These are phyloP conservation scores for Aethes cnicana DNA, from an alignment of 2,888 invertebrate species.

Conservation along the genomic window DNA sequence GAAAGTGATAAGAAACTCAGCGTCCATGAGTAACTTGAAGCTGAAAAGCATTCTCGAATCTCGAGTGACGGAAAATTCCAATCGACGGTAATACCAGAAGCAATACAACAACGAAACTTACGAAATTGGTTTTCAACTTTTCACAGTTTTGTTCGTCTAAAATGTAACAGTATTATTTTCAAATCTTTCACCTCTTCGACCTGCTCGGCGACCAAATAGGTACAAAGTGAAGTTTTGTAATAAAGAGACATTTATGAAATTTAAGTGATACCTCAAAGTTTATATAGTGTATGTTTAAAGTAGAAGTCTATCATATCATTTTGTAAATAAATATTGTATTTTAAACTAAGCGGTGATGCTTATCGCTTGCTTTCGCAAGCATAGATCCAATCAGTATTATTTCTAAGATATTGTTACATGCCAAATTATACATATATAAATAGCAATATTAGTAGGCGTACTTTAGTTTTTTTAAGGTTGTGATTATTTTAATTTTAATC, in stretches of 20 bases:
- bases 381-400: conserved; percentile 13
- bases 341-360: conserved; percentile 3
- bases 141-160: conserved; percentile 8
- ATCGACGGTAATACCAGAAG: not conserved
- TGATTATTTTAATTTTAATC: conserved; percentile 51
- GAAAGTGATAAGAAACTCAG: too few relatives aligned
- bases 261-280: conserved; percentile 48
- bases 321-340: conserved; percentile 35
- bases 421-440: conserved; percentile 44
- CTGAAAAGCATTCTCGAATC: not conserved
- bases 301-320: conserved; percentile 62
- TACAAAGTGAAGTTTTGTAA: conserved; percentile 34
- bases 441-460: conserved; percentile 43
- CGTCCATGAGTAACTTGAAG: too few relatives aligned
- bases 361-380: not conserved
- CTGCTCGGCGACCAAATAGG: conserved; percentile 64
- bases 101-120: not conserved
- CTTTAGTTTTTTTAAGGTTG: conserved; percentile 60
- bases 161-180: conserved; percentile 12
- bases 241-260: conserved; percentile 39
- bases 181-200: conserved; percentile 35
- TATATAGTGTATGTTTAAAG: conserved; percentile 41
- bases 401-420: conserved; percentile 33
- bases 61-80: not conserved
- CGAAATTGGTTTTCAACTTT: conserved; percentile 13